Conservation (phyloP, 2,797 vertebrate genomes). For the Huso huso region DNA sequence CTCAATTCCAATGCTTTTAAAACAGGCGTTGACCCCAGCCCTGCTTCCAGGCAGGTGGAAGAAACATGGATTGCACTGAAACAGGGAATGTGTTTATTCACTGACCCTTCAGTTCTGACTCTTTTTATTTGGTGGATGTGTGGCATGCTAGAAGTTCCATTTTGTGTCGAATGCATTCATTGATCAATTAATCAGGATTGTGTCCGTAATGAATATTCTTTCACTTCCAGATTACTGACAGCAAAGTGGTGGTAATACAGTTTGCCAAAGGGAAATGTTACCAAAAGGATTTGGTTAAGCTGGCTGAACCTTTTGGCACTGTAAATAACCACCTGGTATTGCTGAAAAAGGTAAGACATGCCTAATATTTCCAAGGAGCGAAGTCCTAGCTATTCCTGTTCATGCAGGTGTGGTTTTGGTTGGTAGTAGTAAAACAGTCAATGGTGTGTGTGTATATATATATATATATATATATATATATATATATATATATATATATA, state of each 20-base stretch:
- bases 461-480: too few relatives aligned
- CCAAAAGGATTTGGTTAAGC: conserved; percentile 50
- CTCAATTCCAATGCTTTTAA: too few relatives aligned
- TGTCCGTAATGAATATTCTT: background rate
- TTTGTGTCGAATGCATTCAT: background rate
- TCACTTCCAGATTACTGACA: conserved; percentile 41
- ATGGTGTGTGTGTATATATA: background rate
- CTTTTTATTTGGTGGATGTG: too few relatives aligned
- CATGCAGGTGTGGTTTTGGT: background rate
- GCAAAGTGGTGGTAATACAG: conserved; percentile 61
- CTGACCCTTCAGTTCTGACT: too few relatives aligned
- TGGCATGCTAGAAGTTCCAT: too few relatives aligned
- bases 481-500: too few relatives aligned
- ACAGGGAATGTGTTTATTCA: too few relatives aligned
- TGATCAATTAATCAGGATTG: background rate
- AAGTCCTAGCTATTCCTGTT: background rate
- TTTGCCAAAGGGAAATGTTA: conserved; percentile 53
- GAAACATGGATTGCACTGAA: too few relatives aligned
- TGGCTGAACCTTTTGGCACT: conserved; percentile 52
- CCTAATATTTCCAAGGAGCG: too few relatives aligned
- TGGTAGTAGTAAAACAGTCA: background rate
- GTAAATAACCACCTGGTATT: conserved; percentile 58
- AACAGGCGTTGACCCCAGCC: too few relatives aligned
- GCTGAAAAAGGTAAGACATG: conserved; percentile 55
- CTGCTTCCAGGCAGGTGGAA: too few relatives aligned